These are phyloP conservation scores for Podargus strigoides DNA, from an alignment of 2,797 vertebrate genomes.

Conservation along the genomic window DNA sequence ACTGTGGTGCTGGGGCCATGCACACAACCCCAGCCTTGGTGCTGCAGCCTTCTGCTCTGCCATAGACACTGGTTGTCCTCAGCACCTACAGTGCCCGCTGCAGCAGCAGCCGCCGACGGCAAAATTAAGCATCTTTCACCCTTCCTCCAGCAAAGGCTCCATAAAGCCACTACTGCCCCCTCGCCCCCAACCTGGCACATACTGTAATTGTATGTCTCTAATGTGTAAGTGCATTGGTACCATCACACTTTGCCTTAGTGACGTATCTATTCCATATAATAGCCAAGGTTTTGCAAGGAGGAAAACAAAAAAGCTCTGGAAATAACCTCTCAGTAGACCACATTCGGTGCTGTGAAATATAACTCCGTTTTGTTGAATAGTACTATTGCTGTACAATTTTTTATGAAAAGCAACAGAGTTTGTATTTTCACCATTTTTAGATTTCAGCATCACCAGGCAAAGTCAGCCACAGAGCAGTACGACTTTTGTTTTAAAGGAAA, in stretches of 20 bases:
- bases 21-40: neutral
- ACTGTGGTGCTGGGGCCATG: neutral
- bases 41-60: neutral
- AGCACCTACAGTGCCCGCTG: accelerated
- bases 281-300: neutral
- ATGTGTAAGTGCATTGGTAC: neutral
- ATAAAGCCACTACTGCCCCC: neutral
- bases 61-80: accelerated
- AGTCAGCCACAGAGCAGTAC: neutral
- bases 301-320: neutral
- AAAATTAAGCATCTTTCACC: neutral
- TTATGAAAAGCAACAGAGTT: neutral
- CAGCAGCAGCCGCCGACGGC: neutral
- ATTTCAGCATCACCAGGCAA: slow-evolving; percentile 9
- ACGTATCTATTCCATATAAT: accelerated
- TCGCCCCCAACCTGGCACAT: accelerated
- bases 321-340: neutral
- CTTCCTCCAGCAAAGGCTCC: neutral
- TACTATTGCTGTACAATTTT: slow-evolving; percentile 11
- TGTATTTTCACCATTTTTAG: neutral
- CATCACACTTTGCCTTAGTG: neutral
- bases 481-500: neutral
- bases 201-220: neutral
- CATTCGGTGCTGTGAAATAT: slow-evolving; percentile 17
- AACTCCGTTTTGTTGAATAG: neutral